phyloP scores from a whole-genome alignment of 2,888 invertebrate species.

The Listrodromus nycthemerus region DNA sequence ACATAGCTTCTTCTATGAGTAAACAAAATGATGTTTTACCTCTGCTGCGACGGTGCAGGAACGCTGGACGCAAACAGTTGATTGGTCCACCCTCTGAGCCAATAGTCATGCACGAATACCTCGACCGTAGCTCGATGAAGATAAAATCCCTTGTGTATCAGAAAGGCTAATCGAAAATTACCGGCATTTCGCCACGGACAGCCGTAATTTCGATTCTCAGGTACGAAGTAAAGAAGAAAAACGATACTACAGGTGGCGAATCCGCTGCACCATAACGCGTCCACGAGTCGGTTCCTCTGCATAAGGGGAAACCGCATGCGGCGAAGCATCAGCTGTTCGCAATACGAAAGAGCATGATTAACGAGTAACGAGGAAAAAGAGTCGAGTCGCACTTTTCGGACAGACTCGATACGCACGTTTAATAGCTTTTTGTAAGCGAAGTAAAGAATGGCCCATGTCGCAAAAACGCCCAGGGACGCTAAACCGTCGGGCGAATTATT shows the following conservation, averaged over 20 bases:
- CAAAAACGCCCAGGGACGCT: conserved; percentile 54
- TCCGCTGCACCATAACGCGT: conserved; percentile 74
- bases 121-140: conserved; percentile 73
- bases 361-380: neutral
- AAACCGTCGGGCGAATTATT: conserved; percentile 34
- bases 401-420: conserved; percentile 69
- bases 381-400: neutral
- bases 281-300: conserved; percentile 73
- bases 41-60: conserved; percentile 72
- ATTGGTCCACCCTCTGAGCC: conserved; percentile 74
- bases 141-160: conserved; percentile 76
- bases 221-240: conserved; percentile 68
- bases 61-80: conserved; percentile 75
- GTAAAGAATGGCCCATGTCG: conserved; percentile 72
- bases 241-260: conserved; percentile 74
- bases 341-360: neutral
- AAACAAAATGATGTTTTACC: conserved; percentile 60
- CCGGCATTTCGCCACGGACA: conserved; percentile 60
- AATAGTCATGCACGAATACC: conserved; percentile 71
- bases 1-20: neutral
- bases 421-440: conserved; percentile 73
- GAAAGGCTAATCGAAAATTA: conserved; percentile 70
- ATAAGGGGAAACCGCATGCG: conserved; percentile 74
- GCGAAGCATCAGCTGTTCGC: conserved; percentile 73
- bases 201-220: conserved; percentile 57